A percentile compares a stretch with the other conserved stretches of the same genome.
Evolutionary conservation across 2,888 invertebrate genomes (phyloP).

Genomic region (Eristalis intricaria): DNA sequence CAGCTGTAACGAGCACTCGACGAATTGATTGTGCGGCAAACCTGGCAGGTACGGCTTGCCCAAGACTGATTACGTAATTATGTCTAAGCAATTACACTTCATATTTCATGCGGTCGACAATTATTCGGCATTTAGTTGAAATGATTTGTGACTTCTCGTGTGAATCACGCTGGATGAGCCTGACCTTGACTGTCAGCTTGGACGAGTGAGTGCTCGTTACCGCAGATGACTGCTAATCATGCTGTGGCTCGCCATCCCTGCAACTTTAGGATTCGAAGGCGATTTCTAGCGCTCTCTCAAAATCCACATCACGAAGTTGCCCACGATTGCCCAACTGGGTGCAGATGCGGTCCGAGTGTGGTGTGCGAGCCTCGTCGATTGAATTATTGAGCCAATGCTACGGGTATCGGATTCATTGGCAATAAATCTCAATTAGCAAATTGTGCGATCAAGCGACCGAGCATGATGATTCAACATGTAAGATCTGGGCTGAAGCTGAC

Average conservation of each 20-base stretch:
- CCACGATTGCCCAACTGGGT: not conserved
- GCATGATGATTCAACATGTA: not conserved
- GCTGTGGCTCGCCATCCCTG: not conserved
- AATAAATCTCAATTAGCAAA: conserved; percentile 68
- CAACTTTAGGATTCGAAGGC: too few species aligned
- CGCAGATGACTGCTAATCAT: not conserved
- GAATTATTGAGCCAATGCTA: conserved; percentile 35
- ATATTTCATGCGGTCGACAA: conserved; percentile 26
- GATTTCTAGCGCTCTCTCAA: not conserved
- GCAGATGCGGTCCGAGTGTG: conserved; percentile 13
- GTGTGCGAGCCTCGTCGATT: conserved; percentile 34
- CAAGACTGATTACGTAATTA: conserved; percentile 1
- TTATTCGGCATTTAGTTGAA: conserved; percentile 31
- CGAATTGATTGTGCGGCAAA: not conserved
- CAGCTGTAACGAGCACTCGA: not conserved
- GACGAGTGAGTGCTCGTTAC: not conserved
- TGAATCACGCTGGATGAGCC: not conserved
- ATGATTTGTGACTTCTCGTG: conserved; percentile 10
- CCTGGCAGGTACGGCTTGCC: not conserved
- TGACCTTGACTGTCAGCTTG: not conserved
- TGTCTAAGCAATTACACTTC: conserved; percentile 19
- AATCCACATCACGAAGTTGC: not conserved
- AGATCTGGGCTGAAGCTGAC: not conserved
- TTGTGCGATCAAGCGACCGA: conserved; percentile 7
- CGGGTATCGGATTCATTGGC: conserved; percentile 36